A percentile compares a stretch with the other conserved stretches of the same genome.
phyloP scores from a whole-genome alignment of 2,113 vertebrate species.

The Eleginops maclovinus region DNA sequence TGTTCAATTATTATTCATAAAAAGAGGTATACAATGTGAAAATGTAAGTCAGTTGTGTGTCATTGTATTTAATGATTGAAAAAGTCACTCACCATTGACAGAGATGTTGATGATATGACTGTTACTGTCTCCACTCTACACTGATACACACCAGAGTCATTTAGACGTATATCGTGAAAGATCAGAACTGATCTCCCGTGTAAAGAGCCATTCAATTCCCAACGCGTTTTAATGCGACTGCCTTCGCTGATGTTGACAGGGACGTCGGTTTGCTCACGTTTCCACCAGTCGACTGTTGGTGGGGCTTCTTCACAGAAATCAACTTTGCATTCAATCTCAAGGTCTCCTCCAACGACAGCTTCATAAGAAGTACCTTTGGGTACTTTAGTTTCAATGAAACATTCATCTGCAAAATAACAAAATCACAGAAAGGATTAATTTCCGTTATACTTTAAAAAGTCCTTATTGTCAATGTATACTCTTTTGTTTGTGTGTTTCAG shows the following conservation, averaged over 20 bases:
- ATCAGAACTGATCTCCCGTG: constrained; percentile 13
- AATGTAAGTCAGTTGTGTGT: background rate
- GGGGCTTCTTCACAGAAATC: background rate
- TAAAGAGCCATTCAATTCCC: accelerated
- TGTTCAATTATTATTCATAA: background rate
- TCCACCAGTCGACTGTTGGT: constrained; percentile 64
- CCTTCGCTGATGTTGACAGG: background rate
- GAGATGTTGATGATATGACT: constrained; percentile 56
- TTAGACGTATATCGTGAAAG: constrained; percentile 35
- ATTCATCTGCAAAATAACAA: constrained; percentile 44
- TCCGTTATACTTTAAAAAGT: too few relatives aligned
- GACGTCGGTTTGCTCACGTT: accelerated
- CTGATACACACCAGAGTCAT: constrained; percentile 67
- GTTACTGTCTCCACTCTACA: accelerated
- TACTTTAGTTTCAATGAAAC: background rate
- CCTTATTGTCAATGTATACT: too few relatives aligned
- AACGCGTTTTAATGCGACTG: constrained; percentile 25
- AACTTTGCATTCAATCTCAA: constrained; percentile 70
- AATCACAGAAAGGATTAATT: background rate
- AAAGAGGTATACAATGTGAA: background rate
- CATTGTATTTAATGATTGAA: background rate
- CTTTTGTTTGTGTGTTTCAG: too few relatives aligned
- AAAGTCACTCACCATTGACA: constrained; percentile 69
- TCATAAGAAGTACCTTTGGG: accelerated
- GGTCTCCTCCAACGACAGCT: accelerated